Base-by-base conservation (phyloP, 2,888 invertebrate species). In the Parascotia fuliginaria region DNA sequence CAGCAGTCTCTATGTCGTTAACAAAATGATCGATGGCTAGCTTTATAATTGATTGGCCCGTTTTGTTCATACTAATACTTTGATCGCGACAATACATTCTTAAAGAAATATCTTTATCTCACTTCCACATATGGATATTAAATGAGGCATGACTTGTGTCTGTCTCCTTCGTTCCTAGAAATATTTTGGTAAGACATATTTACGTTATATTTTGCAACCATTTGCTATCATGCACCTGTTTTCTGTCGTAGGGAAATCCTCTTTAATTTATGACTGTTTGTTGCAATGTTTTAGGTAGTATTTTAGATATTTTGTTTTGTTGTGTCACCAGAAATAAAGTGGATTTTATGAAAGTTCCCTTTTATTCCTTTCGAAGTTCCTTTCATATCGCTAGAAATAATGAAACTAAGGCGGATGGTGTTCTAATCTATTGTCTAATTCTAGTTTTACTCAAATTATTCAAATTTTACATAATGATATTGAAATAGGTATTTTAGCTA, bases 1-100 rank as follows among this genome's bases (percentile, higher is more conserved):
- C 52, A 46, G 24, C 27, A 16, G 37, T 46, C 57, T 29, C 29
- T 52, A 28, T 54, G 62, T 66, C 65, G 60, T 46, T 51, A 42
- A 44, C 55, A 57, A 49, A 59, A 70, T 74, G 74, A 74, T 74
- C 71, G 74, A 74, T 73, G 68, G 65, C 64, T 24, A 33, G 56
- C 53, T 68, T 56, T 61, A 54, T 60, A 73, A 74, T 71, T 71
- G 71, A 74, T 72, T 70, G 64, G 55, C 40, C 9, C 53, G 55
- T 60, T 71, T 67, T 73, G 64, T 70, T 66, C 63, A 16, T 42
- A 42, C 55, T 42, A 38, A 48, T 62, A 55, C 27, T 28, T 38
- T n/a, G 13, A 34, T 50, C 15, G 42, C 31, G 50, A 56, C 45
- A 61, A 46, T 44, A 65, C 14, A 61, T 62, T 60, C 48, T 49